phyloP scores from a whole-genome alignment of 2,113 vertebrate genomes.

The rat (Rattus norvegicus) region GRCr8 NC_086021.1:171468001-171468500 shows the following conservation, averaged over 20 bases:
- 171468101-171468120: no score
- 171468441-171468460: fast-evolving
- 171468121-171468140: neutral
- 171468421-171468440: neutral
- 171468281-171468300: neutral
- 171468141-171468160: no score
- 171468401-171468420: neutral
- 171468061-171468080: neutral
- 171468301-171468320: neutral
- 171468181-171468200: neutral
- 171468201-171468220: neutral
- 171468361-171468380: neutral
- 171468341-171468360: neutral
- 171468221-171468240: neutral
- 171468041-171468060: no score
- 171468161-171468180: neutral
- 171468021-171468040: neutral
- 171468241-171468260: neutral
- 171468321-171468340: neutral
- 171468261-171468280: constrained; percentile 22
- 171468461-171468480: neutral
- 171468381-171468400: neutral
- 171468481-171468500: neutral
- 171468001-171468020: neutral
- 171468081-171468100: neutral